Percentiles rank a stretch among this genome's conserved stretches.
Conservation (phyloP, 2,797 vertebrate genomes). For the Cirrhinus mrigala region DNA sequence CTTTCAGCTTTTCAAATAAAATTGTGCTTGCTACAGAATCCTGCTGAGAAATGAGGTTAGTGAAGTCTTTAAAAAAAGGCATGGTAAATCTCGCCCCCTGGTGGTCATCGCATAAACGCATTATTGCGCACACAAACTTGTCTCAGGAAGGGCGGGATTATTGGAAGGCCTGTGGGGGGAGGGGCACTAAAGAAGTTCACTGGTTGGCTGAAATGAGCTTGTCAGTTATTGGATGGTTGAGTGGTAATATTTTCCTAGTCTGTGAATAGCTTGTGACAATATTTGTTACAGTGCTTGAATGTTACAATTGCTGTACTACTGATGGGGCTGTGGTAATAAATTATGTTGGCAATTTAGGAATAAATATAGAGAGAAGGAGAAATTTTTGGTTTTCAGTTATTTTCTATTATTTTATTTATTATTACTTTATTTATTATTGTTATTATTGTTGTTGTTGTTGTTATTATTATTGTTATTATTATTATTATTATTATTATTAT, state of each 20-base stretch:
- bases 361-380: no score
- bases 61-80: neutral
- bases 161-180: slow-evolving; percentile 57
- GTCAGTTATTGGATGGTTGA: slow-evolving; percentile 36
- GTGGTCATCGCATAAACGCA: slow-evolving; percentile 16
- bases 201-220: slow-evolving; percentile 44
- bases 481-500: no score
- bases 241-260: slow-evolving; percentile 37
- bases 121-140: slow-evolving; percentile 27
- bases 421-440: no score
- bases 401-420: no score
- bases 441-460: no score
- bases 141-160: slow-evolving; percentile 63
- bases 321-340: slow-evolving; percentile 47
- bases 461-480: no score
- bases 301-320: slow-evolving; percentile 47
- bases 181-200: slow-evolving; percentile 61
- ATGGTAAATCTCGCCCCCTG: slow-evolving; percentile 48
- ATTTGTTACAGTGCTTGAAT: slow-evolving; percentile 54
- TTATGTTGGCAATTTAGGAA: neutral
- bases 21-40: slow-evolving; percentile 50
- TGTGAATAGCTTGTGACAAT: neutral
- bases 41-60: slow-evolving; percentile 49
- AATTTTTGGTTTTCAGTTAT: no score
- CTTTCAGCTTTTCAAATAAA: slow-evolving; percentile 51